Evolutionary conservation across 2,113 vertebrate genomes (phyloP).

Genomic region (Prionailurus bengalensis): DNA sequence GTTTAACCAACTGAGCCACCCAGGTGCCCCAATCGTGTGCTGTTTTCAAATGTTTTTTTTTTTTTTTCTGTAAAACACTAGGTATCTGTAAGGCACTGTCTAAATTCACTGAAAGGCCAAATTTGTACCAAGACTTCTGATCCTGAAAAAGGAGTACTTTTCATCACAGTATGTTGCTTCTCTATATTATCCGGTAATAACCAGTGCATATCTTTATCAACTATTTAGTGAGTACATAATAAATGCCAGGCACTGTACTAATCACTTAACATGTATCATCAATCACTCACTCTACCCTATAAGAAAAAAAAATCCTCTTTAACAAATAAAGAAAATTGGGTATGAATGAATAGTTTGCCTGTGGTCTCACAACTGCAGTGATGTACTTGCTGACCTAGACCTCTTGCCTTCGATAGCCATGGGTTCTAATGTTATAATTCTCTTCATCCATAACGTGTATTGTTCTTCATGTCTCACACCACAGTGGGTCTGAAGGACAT

Average conservation of each 20-base stretch:
- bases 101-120: background rate
- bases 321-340: background rate
- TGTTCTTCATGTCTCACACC: background rate
- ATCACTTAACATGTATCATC: background rate
- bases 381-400: background rate
- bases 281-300: background rate
- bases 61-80: background rate
- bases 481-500: background rate
- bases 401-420: too few relatives aligned
- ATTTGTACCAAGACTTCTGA: background rate
- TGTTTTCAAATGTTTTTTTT: background rate
- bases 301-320: background rate
- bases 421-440: background rate
- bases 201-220: background rate
- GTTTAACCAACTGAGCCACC: too few relatives aligned
- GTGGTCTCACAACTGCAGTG: background rate
- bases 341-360: background rate
- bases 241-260: background rate
- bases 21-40: too few relatives aligned
- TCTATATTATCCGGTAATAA: background rate
- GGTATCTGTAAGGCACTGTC: background rate
- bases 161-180: background rate
- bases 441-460: background rate
- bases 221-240: background rate
- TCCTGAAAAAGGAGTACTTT: background rate